Evolutionary conservation across 2,888 invertebrate genomes (phyloP).

Genomic region (Sphinx pinastri): DNA sequence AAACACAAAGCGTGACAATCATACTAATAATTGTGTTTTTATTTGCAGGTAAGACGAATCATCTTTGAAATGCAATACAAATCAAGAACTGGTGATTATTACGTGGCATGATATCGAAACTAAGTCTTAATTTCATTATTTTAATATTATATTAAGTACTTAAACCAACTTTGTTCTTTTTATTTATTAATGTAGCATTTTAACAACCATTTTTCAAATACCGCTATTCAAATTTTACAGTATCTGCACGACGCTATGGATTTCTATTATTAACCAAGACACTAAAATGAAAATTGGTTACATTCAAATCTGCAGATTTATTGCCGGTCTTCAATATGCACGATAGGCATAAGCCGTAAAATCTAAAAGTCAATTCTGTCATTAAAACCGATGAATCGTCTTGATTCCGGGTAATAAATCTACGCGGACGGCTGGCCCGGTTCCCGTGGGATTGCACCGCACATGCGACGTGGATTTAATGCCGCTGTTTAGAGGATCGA

Average conservation of each 20-base stretch:
- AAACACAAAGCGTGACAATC: neutral
- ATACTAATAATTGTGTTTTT: neutral
- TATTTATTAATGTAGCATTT: too few species aligned
- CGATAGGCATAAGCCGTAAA: neutral
- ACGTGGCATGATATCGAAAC: neutral
- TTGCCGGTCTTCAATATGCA: neutral
- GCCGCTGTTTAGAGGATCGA: constrained; percentile 12
- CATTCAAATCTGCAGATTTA: neutral
- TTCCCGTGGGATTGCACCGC: constrained; percentile 30
- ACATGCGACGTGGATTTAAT: constrained; percentile 30
- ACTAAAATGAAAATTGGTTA: neutral
- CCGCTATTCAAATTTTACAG: neutral
- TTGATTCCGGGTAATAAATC: constrained; percentile 26
- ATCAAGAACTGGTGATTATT: neutral
- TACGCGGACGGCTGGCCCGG: constrained; percentile 10
- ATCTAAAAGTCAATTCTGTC: constrained; percentile 10
- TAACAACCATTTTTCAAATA: neutral
- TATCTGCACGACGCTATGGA: neutral
- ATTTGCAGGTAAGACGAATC: neutral
- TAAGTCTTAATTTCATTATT: too few species aligned
- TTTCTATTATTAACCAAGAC: neutral
- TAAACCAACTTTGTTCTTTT: neutral
- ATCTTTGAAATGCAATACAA: neutral
- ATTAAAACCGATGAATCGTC: constrained; percentile 16
- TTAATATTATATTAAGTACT: too few species aligned